phyloP scores from a whole-genome alignment of 2,113 vertebrate genomes.

The Spilogale gracilis region DNA sequence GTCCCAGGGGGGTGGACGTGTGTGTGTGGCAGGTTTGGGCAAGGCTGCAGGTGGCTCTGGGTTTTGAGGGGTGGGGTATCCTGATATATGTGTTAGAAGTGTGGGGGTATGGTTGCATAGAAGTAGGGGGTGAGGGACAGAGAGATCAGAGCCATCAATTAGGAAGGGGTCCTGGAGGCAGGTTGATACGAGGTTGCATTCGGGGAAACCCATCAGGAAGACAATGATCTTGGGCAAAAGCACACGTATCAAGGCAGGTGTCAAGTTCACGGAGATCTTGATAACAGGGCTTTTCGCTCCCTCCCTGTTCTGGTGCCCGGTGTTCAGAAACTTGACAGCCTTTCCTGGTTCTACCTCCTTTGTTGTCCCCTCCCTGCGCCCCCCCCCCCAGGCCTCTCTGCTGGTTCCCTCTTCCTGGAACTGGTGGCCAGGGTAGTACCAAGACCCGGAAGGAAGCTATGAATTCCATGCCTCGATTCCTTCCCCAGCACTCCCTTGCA shows the following conservation, averaged over 20 bases:
- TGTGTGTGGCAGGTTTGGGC: not conserved
- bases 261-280: constrained; percentile 39
- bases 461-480: not conserved
- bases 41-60: not conserved
- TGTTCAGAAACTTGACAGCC: not conserved
- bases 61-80: not conserved
- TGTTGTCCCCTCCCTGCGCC: not conserved
- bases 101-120: not conserved
- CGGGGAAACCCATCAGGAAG: not conserved
- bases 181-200: not conserved
- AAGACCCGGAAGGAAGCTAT: not conserved
- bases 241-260: not conserved
- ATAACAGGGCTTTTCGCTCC: not conserved
- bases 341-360: not conserved
- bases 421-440: not conserved
- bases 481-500: not conserved
- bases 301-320: not conserved
- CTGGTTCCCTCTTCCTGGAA: not conserved
- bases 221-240: constrained; percentile 37
- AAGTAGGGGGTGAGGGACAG: not conserved
- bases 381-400: not conserved
- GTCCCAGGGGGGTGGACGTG: not conserved
- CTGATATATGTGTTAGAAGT: not conserved
- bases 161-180: not conserved
- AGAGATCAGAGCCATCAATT: not conserved